Evolutionary conservation across 2,797 vertebrate species (phyloP), one percentile per base, ranked within the genome.

Genomic region (Xiphorhynchus erythropygius): DNA sequence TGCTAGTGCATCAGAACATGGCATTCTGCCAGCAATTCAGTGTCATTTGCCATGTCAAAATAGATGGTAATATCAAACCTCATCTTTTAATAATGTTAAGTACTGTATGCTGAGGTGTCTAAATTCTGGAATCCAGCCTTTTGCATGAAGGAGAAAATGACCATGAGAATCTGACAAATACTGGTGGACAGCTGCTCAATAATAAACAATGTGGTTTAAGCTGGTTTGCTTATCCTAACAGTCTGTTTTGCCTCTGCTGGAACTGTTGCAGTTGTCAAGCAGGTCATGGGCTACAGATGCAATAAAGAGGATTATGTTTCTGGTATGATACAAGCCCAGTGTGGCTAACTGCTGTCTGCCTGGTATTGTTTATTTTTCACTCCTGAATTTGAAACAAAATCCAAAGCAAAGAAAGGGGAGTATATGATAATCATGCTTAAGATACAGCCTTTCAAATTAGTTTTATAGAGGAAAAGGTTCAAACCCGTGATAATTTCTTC

Each of bases 301-400:
- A 50, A 7, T n/a, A 10, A n/a, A 59, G 68, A 60, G 39, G 46
- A 32, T 39, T 64, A 13, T 0, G 0, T 63, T 84, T 68, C 33
- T 71, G 30, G 16, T 84, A 2, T 1, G 2, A 33, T 52, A 37
- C 13, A 15, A 91, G n/a, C 17, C n/a, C 39, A 14, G 8, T 23
- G 57, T 1, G 0, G 30, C 49, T 68, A 10, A 33, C 11, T 64
- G 59, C 60, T 8, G 0, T 42, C 47, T 73, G 50, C 44, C 25
- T 0, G 0, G 4, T 44, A 11, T 33, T 64, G 32, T 44, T 82
- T 32, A 50, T 73, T 25, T 76, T 74, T 32, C 19, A 30, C 11
- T 50, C 28, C 12, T 46, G 23, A 69, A 55, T 59, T 69, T 64
- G 70, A 87, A 92, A 27, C 25, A 82, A 82, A 87, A 76, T 67